Evolutionary conservation across 2,888 invertebrate genomes (phyloP).

Genomic region (Copidosoma aretas): DNA sequence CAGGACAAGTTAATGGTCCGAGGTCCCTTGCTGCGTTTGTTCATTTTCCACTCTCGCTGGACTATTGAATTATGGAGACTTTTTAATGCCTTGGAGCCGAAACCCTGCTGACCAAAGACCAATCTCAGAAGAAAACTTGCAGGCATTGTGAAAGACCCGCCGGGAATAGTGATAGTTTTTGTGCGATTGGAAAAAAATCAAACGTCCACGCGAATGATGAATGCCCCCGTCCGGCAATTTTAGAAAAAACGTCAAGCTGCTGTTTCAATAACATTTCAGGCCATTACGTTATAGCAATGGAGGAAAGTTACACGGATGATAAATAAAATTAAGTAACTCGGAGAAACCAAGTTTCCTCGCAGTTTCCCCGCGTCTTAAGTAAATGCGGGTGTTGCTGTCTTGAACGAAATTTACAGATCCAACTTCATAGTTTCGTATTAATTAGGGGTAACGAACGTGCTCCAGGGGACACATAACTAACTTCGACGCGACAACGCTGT

Average conservation of each 20-base stretch:
- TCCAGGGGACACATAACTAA: conserved; percentile 14
- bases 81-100: too few species aligned
- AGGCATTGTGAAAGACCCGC: not conserved
- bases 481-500: conserved; percentile 16
- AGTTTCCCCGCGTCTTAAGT: conserved; percentile 31
- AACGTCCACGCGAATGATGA: not conserved
- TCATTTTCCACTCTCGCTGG: too few species aligned
- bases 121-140: too few species aligned
- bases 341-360: conserved; percentile 19
- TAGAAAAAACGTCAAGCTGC: conserved; percentile 4
- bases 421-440: conserved; percentile 33
- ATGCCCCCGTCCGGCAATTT: conserved; percentile 5
- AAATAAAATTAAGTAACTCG: conserved; percentile 36
- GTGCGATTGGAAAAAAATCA: not conserved
- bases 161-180: not conserved
- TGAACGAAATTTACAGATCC: conserved; percentile 36
- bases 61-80: too few species aligned
- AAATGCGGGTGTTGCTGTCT: conserved; percentile 32
- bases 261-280: conserved; percentile 5
- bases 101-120: too few species aligned
- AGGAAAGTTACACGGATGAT: conserved; percentile 25
- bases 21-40: too few species aligned
- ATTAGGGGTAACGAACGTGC: conserved; percentile 28
- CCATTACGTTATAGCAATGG: not conserved
- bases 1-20: too few species aligned